A percentile compares a stretch with the other conserved stretches of the same genome.
Evolutionary conservation across 2,113 vertebrate genomes (phyloP).

Genomic region (Dromiciops gliroides): DNA sequence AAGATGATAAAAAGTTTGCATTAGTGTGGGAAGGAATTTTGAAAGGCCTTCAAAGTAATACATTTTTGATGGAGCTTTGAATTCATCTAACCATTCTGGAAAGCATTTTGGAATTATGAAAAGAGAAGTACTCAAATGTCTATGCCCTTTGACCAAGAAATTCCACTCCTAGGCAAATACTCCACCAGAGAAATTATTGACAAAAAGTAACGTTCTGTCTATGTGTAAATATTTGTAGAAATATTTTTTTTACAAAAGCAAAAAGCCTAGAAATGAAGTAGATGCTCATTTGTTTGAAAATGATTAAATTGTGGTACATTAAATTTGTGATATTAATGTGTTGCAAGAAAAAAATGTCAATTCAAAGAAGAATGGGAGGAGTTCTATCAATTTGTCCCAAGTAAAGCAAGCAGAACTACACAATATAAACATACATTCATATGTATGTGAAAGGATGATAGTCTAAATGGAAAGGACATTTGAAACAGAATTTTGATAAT

Average conservation of each 20-base stretch:
- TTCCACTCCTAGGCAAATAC: neutral
- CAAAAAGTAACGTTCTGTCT: neutral
- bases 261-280: neutral
- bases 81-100: neutral
- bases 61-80: neutral
- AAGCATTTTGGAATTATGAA: neutral
- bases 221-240: neutral
- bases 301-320: neutral
- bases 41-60: neutral
- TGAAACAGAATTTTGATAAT: neutral
- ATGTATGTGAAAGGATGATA: neutral
- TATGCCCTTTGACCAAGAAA: too few relatives aligned
- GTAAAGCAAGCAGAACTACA: neutral
- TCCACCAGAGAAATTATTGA: neutral
- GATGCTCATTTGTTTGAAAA: neutral
- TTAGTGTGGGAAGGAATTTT: neutral
- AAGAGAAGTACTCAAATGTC: neutral
- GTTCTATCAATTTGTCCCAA: neutral
- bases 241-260: neutral
- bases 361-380: neutral
- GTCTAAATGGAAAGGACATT: neutral
- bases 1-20: neutral
- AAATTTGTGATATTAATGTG: too few relatives aligned
- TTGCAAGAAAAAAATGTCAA: neutral
- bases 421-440: neutral